Conservation (phyloP, 2,113 vertebrate species). For the Anthoscopus minutus region DNA sequence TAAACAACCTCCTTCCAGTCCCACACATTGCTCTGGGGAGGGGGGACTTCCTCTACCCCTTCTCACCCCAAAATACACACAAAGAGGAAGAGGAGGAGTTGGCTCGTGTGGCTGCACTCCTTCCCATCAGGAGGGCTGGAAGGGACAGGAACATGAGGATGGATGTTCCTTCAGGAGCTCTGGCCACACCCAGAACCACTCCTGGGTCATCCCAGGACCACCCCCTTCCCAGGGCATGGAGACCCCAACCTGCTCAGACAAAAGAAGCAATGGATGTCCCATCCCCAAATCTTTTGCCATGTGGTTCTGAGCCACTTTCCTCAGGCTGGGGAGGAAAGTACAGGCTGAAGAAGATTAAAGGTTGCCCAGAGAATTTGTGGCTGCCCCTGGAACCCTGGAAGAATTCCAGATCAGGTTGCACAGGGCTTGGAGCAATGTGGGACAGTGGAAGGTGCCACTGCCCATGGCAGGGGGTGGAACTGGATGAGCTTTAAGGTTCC, state of each 20-base stretch:
- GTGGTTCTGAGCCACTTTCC: not conserved
- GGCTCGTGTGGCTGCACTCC: not conserved
- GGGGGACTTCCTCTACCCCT: not conserved
- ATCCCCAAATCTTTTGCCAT: not conserved
- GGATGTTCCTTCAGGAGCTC: not conserved
- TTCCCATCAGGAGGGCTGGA: not conserved
- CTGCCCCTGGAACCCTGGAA: not conserved
- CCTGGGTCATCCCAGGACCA: not conserved
- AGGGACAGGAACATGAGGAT: not conserved
- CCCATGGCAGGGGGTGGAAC: not conserved
- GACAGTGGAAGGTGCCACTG: not conserved
- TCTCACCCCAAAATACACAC: not conserved
- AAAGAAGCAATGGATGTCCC: not conserved
- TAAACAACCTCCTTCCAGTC: not conserved
- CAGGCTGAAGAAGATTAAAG: not conserved
- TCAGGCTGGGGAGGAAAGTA: not conserved
- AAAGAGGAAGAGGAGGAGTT: not conserved
- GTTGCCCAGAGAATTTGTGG: not conserved
- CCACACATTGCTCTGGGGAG: accelerated
- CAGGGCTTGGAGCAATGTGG: accelerated
- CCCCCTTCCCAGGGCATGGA: accelerated
- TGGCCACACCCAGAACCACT: not conserved
- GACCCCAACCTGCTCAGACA: not conserved
- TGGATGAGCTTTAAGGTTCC: not conserved
- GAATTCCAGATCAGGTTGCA: not conserved